A percentile compares a stretch with the other conserved stretches of the same genome.
Evolutionary conservation across 2,113 vertebrate species (phyloP).

Genomic region (Cyphomyrus plagiostoma): DNA sequence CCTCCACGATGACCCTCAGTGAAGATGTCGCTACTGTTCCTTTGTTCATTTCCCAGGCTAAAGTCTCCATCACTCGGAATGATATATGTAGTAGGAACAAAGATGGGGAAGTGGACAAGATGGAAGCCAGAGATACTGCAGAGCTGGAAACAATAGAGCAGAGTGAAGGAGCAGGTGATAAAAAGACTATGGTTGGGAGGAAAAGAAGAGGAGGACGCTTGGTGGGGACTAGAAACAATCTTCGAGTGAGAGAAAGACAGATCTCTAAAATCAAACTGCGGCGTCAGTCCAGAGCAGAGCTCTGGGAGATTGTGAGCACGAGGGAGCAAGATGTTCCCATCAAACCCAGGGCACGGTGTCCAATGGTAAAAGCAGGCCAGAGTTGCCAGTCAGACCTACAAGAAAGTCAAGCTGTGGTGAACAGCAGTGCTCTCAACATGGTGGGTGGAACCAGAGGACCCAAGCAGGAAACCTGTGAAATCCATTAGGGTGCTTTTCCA

Average conservation of each 20-base stretch:
- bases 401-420: neutral
- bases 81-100: neutral
- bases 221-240: slow-evolving; percentile 22
- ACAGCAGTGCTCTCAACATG: neutral
- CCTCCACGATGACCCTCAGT: neutral
- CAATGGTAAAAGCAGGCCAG: neutral
- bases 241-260: slow-evolving; percentile 25
- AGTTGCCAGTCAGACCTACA: neutral
- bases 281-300: slow-evolving; percentile 39
- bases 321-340: slow-evolving; percentile 20
- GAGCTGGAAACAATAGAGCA: neutral
- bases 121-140: neutral
- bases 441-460: neutral
- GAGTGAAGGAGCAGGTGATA: neutral
- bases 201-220: neutral
- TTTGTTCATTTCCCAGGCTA: neutral
- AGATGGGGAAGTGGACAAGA: neutral
- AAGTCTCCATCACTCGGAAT: neutral
- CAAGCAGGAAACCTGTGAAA: neutral
- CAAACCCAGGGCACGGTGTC: neutral
- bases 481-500: neutral
- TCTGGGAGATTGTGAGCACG: slow-evolving; percentile 55
- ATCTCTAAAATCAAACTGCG: slow-evolving; percentile 49
- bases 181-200: neutral
- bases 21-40: neutral